phyloP scores from a whole-genome alignment of 1,140 invertebrate species.

The Palaemon carinicauda region DNA sequence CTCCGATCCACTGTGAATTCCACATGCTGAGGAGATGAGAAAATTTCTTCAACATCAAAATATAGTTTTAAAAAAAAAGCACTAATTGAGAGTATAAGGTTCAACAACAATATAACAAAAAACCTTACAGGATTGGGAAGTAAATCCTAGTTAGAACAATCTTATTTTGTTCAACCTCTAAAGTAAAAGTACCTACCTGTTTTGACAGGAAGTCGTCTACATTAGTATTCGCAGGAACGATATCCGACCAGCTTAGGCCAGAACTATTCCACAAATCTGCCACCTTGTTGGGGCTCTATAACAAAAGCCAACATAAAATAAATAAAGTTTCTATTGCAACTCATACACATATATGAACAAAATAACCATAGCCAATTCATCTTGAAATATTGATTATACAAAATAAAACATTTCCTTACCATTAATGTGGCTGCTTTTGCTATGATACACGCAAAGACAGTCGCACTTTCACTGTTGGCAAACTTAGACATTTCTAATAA shows the following conservation, averaged over 20 bases:
- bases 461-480: constrained; percentile 7
- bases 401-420: constrained; percentile 15
- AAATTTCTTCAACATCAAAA: not conserved
- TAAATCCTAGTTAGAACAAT: too few species aligned
- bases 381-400: too few species aligned
- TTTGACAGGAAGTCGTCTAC: constrained; percentile 29
- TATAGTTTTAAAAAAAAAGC: not conserved
- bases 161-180: too few species aligned
- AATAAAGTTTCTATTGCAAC: not conserved
- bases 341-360: not conserved
- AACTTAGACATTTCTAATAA: constrained; percentile 11
- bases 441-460: constrained; percentile 38
- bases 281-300: constrained; percentile 46
- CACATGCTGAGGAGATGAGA: constrained; percentile 21
- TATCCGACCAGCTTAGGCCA: constrained; percentile 32
- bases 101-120: not conserved
- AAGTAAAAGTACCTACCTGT: constrained; percentile 42
- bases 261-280: constrained; percentile 46
- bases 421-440: constrained; percentile 30
- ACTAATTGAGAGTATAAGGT: not conserved
- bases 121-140: too few species aligned
- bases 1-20: constrained; percentile 43
- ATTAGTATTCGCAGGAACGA: constrained; percentile 28
- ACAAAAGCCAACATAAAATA: not conserved
- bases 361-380: too few species aligned